Conservation (phyloP, 1,140 invertebrate genomes). For the Penaeus chinensis region DNA sequence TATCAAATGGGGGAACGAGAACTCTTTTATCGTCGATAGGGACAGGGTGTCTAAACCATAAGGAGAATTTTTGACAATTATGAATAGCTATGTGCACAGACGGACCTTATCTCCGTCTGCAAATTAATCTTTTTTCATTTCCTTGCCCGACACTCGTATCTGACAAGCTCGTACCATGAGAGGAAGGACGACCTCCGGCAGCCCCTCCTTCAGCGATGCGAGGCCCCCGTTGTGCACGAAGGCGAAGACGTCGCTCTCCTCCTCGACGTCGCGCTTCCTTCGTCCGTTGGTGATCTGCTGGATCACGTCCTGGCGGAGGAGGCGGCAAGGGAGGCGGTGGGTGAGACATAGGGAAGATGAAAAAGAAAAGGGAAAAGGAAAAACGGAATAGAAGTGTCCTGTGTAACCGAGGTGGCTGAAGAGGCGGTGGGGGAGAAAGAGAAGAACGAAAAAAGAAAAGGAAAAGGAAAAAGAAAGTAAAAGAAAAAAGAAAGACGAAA, state of each 20-base stretch:
- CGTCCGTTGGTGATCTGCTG: constrained; percentile 36
- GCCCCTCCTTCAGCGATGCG: constrained; percentile 32
- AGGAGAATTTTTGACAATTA: no score
- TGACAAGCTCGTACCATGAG: constrained; percentile 29
- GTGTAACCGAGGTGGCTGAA: background rate
- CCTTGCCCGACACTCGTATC: no score
- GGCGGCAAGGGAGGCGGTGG: background rate
- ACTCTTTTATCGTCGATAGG: no score
- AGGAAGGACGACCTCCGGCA: constrained; percentile 40
- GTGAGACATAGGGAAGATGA: background rate
- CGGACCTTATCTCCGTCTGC: no score
- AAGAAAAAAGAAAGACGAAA: background rate
- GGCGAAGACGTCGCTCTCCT: constrained; percentile 25
- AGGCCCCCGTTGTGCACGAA: constrained; percentile 49
- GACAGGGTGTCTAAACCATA: no score
- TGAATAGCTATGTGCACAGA: no score
- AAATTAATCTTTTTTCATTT: no score
- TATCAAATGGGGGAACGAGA: background rate
- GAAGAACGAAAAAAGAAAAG: background rate
- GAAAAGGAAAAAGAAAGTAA: background rate
- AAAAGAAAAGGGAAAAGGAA: background rate
- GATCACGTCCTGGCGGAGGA: constrained; percentile 32
- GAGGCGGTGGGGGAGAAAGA: background rate
- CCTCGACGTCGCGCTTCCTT: constrained; percentile 29
- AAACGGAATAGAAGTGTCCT: no score